Conservation (phyloP, 2,113 vertebrate species). For the Muntiacus muntjak region DNA sequence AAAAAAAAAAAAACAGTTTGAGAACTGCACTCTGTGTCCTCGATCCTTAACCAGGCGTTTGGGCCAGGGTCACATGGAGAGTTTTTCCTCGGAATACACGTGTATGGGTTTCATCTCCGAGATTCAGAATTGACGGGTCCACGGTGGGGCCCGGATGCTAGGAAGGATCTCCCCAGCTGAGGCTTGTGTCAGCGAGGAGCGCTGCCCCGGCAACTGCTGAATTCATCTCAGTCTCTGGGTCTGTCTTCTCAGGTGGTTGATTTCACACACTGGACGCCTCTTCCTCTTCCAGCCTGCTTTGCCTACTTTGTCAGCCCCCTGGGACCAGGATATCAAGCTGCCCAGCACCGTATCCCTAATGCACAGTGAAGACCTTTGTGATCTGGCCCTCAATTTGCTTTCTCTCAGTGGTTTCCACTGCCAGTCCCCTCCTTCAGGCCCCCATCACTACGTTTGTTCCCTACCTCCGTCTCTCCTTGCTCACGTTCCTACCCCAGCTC, state of each 20-base stretch:
- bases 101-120: not conserved
- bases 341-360: not conserved
- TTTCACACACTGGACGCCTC: not conserved
- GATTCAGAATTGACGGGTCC: not conserved
- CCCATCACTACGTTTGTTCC: not conserved
- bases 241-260: not conserved
- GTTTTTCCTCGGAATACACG: not conserved
- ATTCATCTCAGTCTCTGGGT: not conserved
- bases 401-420: not conserved
- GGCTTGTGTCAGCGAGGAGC: too few species aligned
- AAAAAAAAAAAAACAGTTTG: not conserved
- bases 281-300: not conserved
- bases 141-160: not conserved
- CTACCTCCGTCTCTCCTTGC: not conserved
- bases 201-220: too few species aligned
- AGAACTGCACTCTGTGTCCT: not conserved
- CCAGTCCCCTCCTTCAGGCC: not conserved
- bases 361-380: not conserved
- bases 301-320: not conserved
- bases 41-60: not conserved
- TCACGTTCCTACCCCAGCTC: not conserved
- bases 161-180: not conserved
- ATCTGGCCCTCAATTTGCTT: not conserved
- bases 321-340: not conserved
- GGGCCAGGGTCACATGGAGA: not conserved